A percentile compares a stretch with the other conserved stretches of the same genome.
These are phyloP conservation scores for Drosophila sechellia DNA, from an alignment of 1,140 invertebrate genomes.

Conservation along the genomic window DNA sequence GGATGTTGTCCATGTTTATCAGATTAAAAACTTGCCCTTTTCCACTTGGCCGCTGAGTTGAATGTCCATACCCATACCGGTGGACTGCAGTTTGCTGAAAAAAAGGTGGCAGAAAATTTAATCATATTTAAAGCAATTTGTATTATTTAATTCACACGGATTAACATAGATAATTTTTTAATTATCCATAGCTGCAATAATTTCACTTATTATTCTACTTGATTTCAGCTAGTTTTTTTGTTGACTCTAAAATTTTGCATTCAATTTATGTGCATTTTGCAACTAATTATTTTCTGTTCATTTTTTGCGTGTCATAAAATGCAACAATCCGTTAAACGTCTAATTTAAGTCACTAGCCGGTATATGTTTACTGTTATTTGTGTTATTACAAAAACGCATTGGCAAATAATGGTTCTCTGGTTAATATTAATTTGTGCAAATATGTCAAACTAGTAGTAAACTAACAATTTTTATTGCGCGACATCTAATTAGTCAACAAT, in stretches of 20 bases:
- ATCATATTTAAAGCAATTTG: constrained; percentile 22
- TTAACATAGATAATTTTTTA: constrained; percentile 38
- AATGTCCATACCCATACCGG: neutral
- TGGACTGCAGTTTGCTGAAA: neutral
- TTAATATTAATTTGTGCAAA: constrained; percentile 35
- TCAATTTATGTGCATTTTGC: constrained; percentile 2
- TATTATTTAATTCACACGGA: constrained; percentile 20
- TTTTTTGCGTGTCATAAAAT: neutral
- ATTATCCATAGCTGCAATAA: constrained; percentile 26
- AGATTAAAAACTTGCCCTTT: constrained; percentile 70
- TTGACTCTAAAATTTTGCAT: neutral
- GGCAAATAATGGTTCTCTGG: constrained; percentile 1
- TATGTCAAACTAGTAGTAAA: constrained; percentile 41
- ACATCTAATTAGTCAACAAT: constrained; percentile 44
- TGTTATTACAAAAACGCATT: neutral
- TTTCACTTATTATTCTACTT: constrained; percentile 30
- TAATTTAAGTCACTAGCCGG: neutral
- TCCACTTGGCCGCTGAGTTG: constrained; percentile 8
- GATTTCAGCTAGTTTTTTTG: constrained; percentile 4
- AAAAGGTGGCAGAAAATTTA: constrained; percentile 11
- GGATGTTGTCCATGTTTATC: constrained; percentile 55
- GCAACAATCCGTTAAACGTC: neutral
- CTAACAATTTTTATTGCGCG: constrained; percentile 18
- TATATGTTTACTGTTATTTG: neutral
- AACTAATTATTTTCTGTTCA: neutral